Conservation (phyloP, 2,797 vertebrate species). For the Threskiornis aethiopicus region DNA sequence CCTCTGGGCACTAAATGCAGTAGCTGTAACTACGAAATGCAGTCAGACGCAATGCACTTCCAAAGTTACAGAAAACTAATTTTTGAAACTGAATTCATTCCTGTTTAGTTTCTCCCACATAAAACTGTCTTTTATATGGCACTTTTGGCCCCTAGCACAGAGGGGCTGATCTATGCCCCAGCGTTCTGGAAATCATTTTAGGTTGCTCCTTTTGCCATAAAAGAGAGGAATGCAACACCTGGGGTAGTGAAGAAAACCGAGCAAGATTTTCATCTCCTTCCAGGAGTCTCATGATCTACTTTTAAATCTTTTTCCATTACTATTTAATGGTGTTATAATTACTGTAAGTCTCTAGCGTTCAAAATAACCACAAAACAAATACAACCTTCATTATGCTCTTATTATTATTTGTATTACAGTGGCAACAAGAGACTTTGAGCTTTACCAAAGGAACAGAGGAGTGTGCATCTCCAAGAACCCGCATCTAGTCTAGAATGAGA, state of each 20-base stretch:
- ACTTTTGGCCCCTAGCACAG: background rate
- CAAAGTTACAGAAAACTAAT: background rate
- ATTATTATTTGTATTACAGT: slow-evolving; percentile 24
- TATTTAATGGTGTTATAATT: slow-evolving; percentile 55
- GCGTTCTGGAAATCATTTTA: background rate
- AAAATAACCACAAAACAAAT: slow-evolving; percentile 46
- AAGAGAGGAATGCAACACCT: background rate
- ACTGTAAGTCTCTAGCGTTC: slow-evolving; percentile 25
- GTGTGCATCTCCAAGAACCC: background rate
- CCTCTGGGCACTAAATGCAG: background rate
- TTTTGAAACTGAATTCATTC: background rate
- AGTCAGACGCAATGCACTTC: background rate
- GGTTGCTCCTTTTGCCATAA: background rate
- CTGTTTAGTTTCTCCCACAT: background rate
- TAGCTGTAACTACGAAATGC: background rate
- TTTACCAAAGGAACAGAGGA: background rate
- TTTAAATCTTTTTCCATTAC: slow-evolving; percentile 30
- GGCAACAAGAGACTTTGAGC: slow-evolving; percentile 20
- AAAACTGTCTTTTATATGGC: background rate
- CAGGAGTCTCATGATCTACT: slow-evolving; percentile 4
- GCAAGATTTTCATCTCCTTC: background rate
- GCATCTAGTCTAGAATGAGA: background rate
- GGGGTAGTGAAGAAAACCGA: background rate
- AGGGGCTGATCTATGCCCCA: background rate
- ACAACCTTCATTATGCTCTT: slow-evolving; percentile 39